Base-by-base conservation (phyloP, 2,797 vertebrate species). In the Pantherophis alleghaniensis region DNA sequence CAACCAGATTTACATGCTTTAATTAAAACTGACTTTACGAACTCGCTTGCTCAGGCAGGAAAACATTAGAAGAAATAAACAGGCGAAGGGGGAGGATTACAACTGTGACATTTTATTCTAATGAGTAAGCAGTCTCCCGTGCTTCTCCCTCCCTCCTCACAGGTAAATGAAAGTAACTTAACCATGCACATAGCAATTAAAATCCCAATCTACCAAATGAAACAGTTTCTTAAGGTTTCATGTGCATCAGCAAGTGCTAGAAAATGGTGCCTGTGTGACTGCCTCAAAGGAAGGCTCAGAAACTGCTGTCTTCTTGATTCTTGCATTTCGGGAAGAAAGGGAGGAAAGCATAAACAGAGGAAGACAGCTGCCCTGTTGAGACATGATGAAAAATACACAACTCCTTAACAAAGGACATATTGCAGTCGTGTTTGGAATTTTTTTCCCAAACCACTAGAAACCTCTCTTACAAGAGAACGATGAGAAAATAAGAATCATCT, bases 1-100 rank as follows among this genome's bases (percentile, higher is more conserved):
- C 96, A 96, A 97, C 96, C 95, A 95, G 94, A 92, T 83, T 32
- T 51, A 96, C 92, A 93, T 0, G 86, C 94, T 92, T 97, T 98
- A 97, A 98, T 97, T 97, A 96, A 97, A 97, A 96, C 0, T 94
- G 96, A 97, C 97, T 96, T 96, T 96, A 97, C 96, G 95, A 96
- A 93, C 94, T 96, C 90, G 60, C 96, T 97, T 94, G 89, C 95
- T 97, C 95, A 95, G 97, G 96, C 95, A 96, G 95, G 96, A 96
- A 96, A 97, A 96, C 96, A 97, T 97, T 96, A 96, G 93, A 95
- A 96, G 86, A 96, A 97, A 97, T 96, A 96, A 94, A 97, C 97
- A 96, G 55, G 60, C 95, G 91, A 92, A 95, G 95, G 12, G 91
- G 93, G 96, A n/a, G 55, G 79, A 96, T 96, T 91, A 83, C 93